These are phyloP conservation scores for Zaprionus vittiger DNA, from an alignment of 1,140 invertebrate species.

Conservation along the genomic window DNA sequence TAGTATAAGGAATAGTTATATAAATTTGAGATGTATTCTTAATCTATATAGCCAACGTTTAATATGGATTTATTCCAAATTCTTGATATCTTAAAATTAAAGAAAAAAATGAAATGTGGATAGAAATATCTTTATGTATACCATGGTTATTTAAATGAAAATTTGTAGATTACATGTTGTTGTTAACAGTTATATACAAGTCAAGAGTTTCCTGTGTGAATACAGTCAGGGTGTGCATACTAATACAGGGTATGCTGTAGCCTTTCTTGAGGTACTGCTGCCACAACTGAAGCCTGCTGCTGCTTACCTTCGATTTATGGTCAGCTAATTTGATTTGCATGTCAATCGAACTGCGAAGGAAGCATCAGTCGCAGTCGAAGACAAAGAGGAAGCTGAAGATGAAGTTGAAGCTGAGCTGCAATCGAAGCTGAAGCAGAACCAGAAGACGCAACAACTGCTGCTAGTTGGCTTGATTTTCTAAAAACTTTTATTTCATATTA, in stretches of 20 bases:
- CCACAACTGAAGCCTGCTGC: neutral
- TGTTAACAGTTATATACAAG: neutral
- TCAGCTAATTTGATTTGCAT: constrained; percentile 77
- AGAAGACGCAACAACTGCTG: neutral
- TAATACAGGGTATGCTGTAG: neutral
- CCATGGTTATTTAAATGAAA: neutral
- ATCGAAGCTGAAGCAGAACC: neutral
- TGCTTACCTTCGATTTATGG: constrained; percentile 51
- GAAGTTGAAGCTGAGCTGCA: neutral
- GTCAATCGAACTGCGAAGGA: constrained; percentile 55
- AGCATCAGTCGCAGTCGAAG: constrained; percentile 6
- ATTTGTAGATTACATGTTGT: neutral
- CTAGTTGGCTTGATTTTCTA: constrained; percentile 52
- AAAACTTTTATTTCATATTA: constrained; percentile 83
- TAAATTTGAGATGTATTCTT: no score
- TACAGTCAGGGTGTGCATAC: no score
- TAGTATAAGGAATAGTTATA: neutral
- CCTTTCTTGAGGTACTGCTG: no score
- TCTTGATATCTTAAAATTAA: no score
- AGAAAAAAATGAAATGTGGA: neutral
- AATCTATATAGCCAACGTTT: no score
- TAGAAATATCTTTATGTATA: neutral
- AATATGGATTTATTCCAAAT: no score
- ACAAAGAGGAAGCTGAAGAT: neutral
- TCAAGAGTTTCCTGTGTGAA: neutral